A percentile compares a stretch with the other conserved stretches of the same genome.
phyloP scores from a whole-genome alignment of 2,888 invertebrate species.

The Liopterus haemorrhoidalis region DNA sequence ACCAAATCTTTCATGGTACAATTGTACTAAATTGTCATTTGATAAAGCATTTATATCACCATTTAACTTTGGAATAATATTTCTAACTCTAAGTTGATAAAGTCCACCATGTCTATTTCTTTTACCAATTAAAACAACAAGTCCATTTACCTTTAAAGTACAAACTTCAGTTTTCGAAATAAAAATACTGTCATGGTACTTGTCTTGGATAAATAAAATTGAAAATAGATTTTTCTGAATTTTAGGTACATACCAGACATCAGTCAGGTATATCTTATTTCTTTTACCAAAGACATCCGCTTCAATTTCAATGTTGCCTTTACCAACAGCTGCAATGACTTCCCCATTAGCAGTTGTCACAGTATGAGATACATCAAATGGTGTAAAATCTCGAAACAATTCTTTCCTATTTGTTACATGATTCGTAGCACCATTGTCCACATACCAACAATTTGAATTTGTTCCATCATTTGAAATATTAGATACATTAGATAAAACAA shows the following conservation, averaged over 20 bases:
- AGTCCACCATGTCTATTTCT: neutral
- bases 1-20: slow-evolving; percentile 13
- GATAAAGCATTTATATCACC: neutral
- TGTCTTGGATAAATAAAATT: slow-evolving; percentile 12
- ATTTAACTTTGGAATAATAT: neutral
- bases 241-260: slow-evolving; percentile 16
- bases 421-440: slow-evolving; percentile 19
- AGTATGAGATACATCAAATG: slow-evolving; percentile 7
- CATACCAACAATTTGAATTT: slow-evolving; percentile 12
- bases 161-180: slow-evolving; percentile 7
- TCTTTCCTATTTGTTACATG: slow-evolving; percentile 10
- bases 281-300: slow-evolving; percentile 3
- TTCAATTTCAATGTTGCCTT: slow-evolving; percentile 5
- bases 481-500: too few species aligned
- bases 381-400: slow-evolving; percentile 8
- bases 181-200: neutral
- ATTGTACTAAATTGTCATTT: slow-evolving; percentile 1
- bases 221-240: slow-evolving; percentile 17
- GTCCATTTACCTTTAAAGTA: neutral
- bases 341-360: slow-evolving; percentile 12
- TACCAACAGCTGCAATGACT: slow-evolving; percentile 3
- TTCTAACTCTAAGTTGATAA: neutral
- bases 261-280: neutral
- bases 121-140: neutral
- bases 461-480: slow-evolving; percentile 4